A percentile compares a stretch with the other conserved stretches of the same genome.
These are phyloP conservation scores for Sesia bembeciformis DNA, from an alignment of 2,888 invertebrate genomes.

Conservation along the genomic window DNA sequence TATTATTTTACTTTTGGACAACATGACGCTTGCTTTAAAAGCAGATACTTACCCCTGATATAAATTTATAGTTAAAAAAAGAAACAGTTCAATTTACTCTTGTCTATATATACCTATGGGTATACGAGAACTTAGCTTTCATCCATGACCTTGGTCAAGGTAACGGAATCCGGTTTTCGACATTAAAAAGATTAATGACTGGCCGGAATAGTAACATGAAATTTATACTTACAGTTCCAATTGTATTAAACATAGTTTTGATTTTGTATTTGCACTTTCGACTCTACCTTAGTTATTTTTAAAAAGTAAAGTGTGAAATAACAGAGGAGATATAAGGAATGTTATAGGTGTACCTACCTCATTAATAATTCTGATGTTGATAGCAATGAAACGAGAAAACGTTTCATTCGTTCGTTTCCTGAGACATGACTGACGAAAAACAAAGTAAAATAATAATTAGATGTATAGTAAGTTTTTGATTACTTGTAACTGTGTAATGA, in stretches of 20 bases:
- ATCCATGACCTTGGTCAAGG: constrained; percentile 2
- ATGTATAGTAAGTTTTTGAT: no score
- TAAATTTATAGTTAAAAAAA: no score
- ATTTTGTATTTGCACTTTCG: no score
- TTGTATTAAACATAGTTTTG: not conserved
- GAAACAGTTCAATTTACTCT: not conserved
- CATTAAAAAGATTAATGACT: constrained; percentile 7
- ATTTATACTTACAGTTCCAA: not conserved
- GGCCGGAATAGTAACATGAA: constrained; percentile 3
- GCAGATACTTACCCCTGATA: no score
- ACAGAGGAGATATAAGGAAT: not conserved
- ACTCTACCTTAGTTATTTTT: no score
- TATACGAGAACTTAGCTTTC: not conserved
- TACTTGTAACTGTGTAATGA: no score
- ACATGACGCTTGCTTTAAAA: no score
- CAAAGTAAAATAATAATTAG: no score
- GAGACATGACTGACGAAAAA: no score
- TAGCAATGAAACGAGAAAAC: not conserved
- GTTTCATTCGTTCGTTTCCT: no score
- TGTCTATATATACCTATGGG: not conserved
- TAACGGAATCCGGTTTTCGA: constrained; percentile 6
- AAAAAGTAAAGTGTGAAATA: not conserved
- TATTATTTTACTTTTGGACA: no score
- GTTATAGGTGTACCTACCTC: not conserved
- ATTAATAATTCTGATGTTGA: no score